Conservation (phyloP, 1,140 invertebrate species). For the Neoseiulus cucumeris region DNA sequence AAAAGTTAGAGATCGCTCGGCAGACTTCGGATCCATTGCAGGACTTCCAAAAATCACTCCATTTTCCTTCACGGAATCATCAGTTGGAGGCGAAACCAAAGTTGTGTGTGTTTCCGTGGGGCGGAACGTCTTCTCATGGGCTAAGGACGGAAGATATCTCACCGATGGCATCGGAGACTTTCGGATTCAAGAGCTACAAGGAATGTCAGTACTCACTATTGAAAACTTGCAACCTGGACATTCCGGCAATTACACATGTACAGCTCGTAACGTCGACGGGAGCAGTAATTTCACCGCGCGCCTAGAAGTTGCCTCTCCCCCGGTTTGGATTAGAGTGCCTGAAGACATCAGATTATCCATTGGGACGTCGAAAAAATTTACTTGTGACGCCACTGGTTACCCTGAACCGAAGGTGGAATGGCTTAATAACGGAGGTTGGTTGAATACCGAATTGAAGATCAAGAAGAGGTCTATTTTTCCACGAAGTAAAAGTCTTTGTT, state of each 20-base stretch:
- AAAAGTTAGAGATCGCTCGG: too few relatives aligned
- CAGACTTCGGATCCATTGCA: too few relatives aligned
- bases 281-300: not conserved
- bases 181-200: not conserved
- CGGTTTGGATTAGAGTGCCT: not conserved
- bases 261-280: not conserved
- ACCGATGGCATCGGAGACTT: not conserved
- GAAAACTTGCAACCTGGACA: conserved; percentile 9
- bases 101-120: not conserved
- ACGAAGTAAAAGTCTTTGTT: too few relatives aligned
- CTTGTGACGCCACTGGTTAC: not conserved
- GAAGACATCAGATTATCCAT: not conserved
- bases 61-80: not conserved
- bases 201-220: conserved; percentile 12
- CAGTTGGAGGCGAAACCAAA: not conserved
- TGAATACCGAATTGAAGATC: not conserved
- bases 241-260: conserved; percentile 15
- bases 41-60: not conserved
- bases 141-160: not conserved
- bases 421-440: not conserved
- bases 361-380: not conserved
- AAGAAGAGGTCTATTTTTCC: too few relatives aligned
- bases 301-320: not conserved
- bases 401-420: not conserved
- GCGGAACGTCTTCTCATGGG: not conserved